Conservation (phyloP, 2,888 invertebrate genomes). For the Rotaria socialis region DNA sequence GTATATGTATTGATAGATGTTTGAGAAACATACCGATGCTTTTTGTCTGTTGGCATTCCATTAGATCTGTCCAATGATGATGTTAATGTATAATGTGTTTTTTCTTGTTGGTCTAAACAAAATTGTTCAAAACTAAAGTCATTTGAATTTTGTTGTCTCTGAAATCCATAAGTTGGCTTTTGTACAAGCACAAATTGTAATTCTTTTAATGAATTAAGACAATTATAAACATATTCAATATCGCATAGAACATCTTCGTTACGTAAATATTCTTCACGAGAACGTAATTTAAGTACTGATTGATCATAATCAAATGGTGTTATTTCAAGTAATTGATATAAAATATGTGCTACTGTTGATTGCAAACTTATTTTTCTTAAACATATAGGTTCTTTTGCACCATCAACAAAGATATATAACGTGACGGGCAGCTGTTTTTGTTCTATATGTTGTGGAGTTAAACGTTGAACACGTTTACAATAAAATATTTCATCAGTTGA, state of each 20-base stretch:
- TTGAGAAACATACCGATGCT: not conserved
- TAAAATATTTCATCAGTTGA: conserved; percentile 6
- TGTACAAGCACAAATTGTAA: conserved; percentile 26
- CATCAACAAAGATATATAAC: conserved; percentile 9
- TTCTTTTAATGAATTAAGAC: conserved; percentile 21
- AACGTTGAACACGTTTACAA: conserved; percentile 21
- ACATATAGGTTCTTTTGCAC: conserved; percentile 26
- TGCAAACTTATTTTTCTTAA: conserved; percentile 2
- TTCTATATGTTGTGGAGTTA: conserved; percentile 31
- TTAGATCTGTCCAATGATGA: not conserved
- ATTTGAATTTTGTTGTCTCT: not conserved
- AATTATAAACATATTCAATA: conserved; percentile 35
- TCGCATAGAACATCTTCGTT: conserved; percentile 32
- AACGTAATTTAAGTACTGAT: conserved; percentile 19
- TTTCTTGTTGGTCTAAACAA: conserved; percentile 16
- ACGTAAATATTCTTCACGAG: conserved; percentile 34
- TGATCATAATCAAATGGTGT: not conserved
- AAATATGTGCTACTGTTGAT: conserved; percentile 6
- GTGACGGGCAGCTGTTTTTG: conserved; percentile 23
- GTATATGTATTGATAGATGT: no score
- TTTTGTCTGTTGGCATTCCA: not conserved
- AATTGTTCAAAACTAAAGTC: not conserved
- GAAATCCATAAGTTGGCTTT: not conserved
- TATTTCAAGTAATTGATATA: conserved; percentile 34
- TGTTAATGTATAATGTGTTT: not conserved